Evolutionary conservation across 2,797 vertebrate species (phyloP), one percentile per base, ranked within the genome.

Genomic region (Avahi laniger): DNA sequence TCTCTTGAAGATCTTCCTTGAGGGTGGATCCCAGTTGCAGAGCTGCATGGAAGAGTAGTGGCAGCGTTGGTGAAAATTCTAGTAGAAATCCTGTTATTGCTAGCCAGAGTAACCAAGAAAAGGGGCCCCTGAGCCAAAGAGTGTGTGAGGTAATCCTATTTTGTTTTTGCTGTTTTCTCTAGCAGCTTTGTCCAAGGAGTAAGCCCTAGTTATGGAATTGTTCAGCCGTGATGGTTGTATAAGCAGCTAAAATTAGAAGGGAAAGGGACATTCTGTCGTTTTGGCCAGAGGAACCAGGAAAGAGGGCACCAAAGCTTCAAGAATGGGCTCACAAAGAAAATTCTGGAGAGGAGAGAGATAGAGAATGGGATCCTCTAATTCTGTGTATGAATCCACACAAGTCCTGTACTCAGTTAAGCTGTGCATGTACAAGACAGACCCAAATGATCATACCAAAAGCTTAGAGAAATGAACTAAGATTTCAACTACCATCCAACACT

Each of bases 391-490:
- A 81, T 26, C 2, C 24, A 85, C 22, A 80, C 7, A 82, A 89
- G 38, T 83, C 46, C 41, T 73, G 5, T 38, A 30, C 24, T 80
- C 69, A 92, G 11, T 24, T 91, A 96, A 92, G 12, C 22, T 93
- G 7, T 59, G n/a, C 30, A 65, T 73, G 15, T 65, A 10, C 43
- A 89, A 11, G 12, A 35, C 61, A 73, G 33, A 92, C 57, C 4
- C 35, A 95, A 91, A 96, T 26, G 8, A 91, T 76, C 72, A 48
- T n/a, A 93, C 46, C 9, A 82, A 92, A 94, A 91, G n/a, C 41
- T 30, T 93, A 67, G 61, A 57, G n/a, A 11, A 91, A 65, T 76
- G 9, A 93, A 85, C 20, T 70, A 95, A 96, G 38, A 85, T 10
- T 78, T 72, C 78, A 86, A 75, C 69, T 57, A 35, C 26, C 4